Evolutionary conservation across 1,140 invertebrate genomes (phyloP), one percentile per base, ranked within the genome.

Genomic region (Paramacrobiotus metropolitanus): DNA sequence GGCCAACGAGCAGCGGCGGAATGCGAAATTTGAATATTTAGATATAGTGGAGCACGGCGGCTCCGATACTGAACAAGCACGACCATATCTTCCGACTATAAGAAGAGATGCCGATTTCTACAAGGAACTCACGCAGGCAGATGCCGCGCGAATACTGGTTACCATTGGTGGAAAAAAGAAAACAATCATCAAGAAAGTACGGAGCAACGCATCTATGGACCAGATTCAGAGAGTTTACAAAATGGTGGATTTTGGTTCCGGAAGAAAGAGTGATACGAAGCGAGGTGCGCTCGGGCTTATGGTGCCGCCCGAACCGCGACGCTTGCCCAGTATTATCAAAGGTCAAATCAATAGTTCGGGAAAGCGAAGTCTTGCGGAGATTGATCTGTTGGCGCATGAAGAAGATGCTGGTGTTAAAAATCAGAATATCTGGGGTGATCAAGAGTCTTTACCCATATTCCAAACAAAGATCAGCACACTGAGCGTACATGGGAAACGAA

Each of bases 161-260:
- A n/a, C n/a, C n/a, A n/a, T n/a, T n/a, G n/a, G n/a, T n/a, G n/a
- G n/a, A n/a, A n/a, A n/a, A n/a, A n/a, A n/a, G n/a, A 55, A 55
- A 28, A 24, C 28, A 15, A 15, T 4, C 15, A 4, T 55, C 4
- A 55, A 24, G 24, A 24, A 24, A 9, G 48, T 24, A 15, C 15
- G 28, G 48, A 55, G 48, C 24, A 24, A 20, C 48, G 28, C 15
- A 9, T 55, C 48, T 4, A 55, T 55, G 48, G 48, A 55, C 24
- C 48, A 24, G 24, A 55, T 55, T 24, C 48, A 55, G 24, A 55
- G 48, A 55, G 48, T 55, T 24, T 55, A 20, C 24, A 55, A 55
- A 24, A 24, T 55, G 48, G 15, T 24, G 15, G 48, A 55, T 55
- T 55, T 55, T 24, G n/a, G n/a, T n/a, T 9, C 9, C 34, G 34